phyloP scores from a whole-genome alignment of 2,797 vertebrate genomes.

The Crenuchus spilurus region DNA sequence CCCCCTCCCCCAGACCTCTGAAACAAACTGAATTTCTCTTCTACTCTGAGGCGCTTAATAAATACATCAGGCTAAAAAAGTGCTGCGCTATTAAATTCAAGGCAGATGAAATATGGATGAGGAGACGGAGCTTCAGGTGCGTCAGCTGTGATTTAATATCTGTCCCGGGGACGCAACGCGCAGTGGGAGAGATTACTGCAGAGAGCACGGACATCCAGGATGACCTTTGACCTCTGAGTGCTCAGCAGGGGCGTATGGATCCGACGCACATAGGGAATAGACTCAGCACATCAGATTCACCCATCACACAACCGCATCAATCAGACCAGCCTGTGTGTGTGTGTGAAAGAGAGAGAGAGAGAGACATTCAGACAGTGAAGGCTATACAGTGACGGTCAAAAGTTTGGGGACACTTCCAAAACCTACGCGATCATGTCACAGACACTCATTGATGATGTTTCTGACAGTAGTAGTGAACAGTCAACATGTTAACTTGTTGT shows the following conservation, averaged over 20 bases:
- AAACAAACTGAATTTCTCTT: slow-evolving; percentile 88
- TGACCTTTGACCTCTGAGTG: slow-evolving; percentile 86
- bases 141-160: slow-evolving; percentile 98
- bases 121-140: slow-evolving; percentile 89
- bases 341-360: slow-evolving; percentile 11
- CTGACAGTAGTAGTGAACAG: too few relatives aligned
- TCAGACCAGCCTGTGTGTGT: background rate
- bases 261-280: background rate
- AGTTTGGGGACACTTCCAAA: background rate
- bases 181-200: slow-evolving; percentile 85
- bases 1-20: slow-evolving; percentile 13
- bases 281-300: slow-evolving; percentile 15
- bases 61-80: slow-evolving; percentile 94
- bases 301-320: slow-evolving; percentile 7
- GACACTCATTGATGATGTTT: too few relatives aligned
- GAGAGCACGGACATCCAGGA: slow-evolving; percentile 78
- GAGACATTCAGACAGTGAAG: background rate
- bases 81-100: slow-evolving; percentile 90
- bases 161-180: slow-evolving; percentile 71
- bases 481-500: too few relatives aligned
- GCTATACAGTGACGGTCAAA: background rate
- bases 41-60: slow-evolving; percentile 90
- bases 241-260: slow-evolving; percentile 52
- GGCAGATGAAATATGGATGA: slow-evolving; percentile 97
- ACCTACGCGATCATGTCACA: too few relatives aligned